Percentiles rank a stretch among this genome's conserved stretches.
Evolutionary conservation across 2,888 invertebrate species (phyloP).

Genomic region (Dione vanillae): DNA sequence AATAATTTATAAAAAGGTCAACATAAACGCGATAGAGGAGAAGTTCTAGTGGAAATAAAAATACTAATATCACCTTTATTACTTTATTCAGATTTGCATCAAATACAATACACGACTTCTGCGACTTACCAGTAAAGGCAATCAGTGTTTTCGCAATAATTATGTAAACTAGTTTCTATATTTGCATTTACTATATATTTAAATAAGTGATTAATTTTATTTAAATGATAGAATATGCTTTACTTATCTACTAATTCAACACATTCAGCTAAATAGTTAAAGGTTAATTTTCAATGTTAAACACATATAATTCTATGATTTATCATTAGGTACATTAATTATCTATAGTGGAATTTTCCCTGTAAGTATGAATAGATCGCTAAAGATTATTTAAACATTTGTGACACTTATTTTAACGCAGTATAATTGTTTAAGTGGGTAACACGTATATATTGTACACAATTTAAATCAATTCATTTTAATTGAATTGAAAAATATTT

Average conservation of each 20-base stretch:
- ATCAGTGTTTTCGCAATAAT: slow-evolving; percentile 26
- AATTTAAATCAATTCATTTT: background rate
- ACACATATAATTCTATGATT: slow-evolving; percentile 14
- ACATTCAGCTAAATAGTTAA: slow-evolving; percentile 33
- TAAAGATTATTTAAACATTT: slow-evolving; percentile 12
- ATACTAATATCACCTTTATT: slow-evolving; percentile 12
- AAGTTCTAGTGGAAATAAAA: slow-evolving; percentile 3
- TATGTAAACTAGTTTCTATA: slow-evolving; percentile 31
- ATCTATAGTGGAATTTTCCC: slow-evolving; percentile 34
- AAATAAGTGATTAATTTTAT: slow-evolving; percentile 23
- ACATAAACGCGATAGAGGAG: background rate
- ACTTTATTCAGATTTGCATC: slow-evolving; percentile 40
- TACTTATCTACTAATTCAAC: slow-evolving; percentile 21
- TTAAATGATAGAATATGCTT: slow-evolving; percentile 17
- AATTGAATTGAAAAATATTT: background rate
- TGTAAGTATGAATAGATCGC: slow-evolving; percentile 31
- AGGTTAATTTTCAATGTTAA: slow-evolving; percentile 7
- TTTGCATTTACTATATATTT: slow-evolving; percentile 20
- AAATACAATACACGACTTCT: slow-evolving; percentile 37
- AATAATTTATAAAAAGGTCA: background rate
- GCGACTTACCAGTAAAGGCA: slow-evolving; percentile 29
- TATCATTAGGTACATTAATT: slow-evolving; percentile 14
- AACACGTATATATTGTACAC: background rate
- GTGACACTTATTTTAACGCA: background rate
- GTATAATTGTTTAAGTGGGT: background rate